Base-by-base conservation (phyloP, 2,888 invertebrate species). In the Laothoe populi region DNA sequence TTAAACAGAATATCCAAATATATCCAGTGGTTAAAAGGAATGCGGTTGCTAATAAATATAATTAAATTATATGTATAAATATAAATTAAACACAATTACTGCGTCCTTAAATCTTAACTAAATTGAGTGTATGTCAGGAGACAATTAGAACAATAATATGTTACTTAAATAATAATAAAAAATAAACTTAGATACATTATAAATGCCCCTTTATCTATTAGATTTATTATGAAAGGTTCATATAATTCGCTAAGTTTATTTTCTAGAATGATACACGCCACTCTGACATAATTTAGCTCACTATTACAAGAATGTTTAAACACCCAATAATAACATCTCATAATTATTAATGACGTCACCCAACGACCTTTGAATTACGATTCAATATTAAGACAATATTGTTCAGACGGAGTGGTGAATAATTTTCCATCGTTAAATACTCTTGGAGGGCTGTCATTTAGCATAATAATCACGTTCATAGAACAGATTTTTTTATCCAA, bases 371-470 rank as follows among this genome's bases (percentile, higher is more conserved):
- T 10, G 53, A 53, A 53, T 53, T 53, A 31, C 11, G 19, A 53
- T 53, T 53, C 35, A 35, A 53, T 53, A 53, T 53, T 35, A 53
- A 53, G 35, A 31, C 35, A 53, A 53, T 53, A 35, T 53, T 53
- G 53, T 53, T 35, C 19, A 10, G 53, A 31, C 53, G 19, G 16
- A 31, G 53, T 31, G 35, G 53, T 35, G 53, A 53, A 53, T 53
- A 53, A 53, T 35, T 35, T 53, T 31, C 35, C 35, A 35, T 53
- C 16, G 31, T 19, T 53, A 53, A 53, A 53, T 19, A 53, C 4
- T 19, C 44, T 44, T 53, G 8, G 19, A 49, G 16, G 26, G 26
- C 49, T 49, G 8, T 49, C 26, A 19, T 53, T 53, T 53, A 3
- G 31, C 31, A 21, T 53, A 21, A 53, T 11, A 53, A 53, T 53